phyloP scores from a whole-genome alignment of 2,888 invertebrate genomes.

The Drosophila mulleri region DNA sequence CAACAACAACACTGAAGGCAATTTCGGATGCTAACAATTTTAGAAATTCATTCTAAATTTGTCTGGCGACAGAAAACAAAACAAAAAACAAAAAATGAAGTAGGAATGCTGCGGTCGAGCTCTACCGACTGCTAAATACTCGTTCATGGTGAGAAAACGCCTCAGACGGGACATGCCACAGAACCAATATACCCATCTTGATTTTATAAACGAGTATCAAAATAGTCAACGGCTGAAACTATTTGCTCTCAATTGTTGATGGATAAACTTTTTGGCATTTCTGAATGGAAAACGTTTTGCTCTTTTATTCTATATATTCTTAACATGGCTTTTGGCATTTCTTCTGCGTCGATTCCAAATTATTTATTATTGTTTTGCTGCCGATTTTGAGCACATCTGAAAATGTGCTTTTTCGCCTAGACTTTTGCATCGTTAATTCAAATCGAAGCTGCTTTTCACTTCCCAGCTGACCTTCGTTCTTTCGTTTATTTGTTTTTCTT shows the following conservation, averaged over 20 bases:
- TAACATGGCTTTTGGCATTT: constrained; percentile 20
- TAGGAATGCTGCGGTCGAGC: not conserved
- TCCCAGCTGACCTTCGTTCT: constrained; percentile 54
- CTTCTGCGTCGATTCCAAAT: constrained; percentile 14
- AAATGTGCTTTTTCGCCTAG: constrained; percentile 27
- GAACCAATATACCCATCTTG: not conserved
- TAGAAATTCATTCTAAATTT: constrained; percentile 43
- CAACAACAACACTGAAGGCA: constrained; percentile 19
- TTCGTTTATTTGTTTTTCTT: constrained; percentile 15
- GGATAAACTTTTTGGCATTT: constrained; percentile 18
- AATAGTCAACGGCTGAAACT: constrained; percentile 11
- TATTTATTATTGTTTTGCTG: constrained; percentile 44
- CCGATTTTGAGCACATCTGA: constrained; percentile 19
- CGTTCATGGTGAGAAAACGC: not conserved
- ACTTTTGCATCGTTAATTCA: constrained; percentile 39
- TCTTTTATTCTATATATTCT: not conserved
- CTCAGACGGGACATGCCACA: too few relatives aligned
- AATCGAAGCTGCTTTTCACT: not conserved
- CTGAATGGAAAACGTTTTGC: not conserved
- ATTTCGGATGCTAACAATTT: constrained; percentile 27
- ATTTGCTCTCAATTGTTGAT: constrained; percentile 17
- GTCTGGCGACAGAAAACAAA: constrained; percentile 16
- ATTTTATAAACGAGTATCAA: not conserved
- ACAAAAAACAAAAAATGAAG: constrained; percentile 6
- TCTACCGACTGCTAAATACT: not conserved